Evolutionary conservation across 2,888 invertebrate species (phyloP), one percentile per base, ranked within the genome.

Genomic region (Aspidapion aeneum): DNA sequence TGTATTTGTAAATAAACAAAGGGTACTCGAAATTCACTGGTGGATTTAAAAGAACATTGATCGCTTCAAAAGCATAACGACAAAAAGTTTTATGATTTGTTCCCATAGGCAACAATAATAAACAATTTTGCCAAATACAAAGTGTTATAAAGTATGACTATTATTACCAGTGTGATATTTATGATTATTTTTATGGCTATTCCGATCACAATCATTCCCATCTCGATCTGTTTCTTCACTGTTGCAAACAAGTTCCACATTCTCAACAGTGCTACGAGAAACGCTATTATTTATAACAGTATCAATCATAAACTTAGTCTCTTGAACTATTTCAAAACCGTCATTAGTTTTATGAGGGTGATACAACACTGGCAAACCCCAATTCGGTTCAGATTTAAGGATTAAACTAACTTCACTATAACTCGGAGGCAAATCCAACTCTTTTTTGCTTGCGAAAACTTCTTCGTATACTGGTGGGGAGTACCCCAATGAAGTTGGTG

Each of bases 401-500:
- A 74, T 73, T 16, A 78, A 66, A 69, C 75, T 77, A 52, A 78
- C 70, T 69, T 79, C 78, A 69, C 79, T 80, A 70, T 80, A 80
- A 3, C 79, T 77, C 5, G 78, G 79, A 9, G 78, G 79, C 60
- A 79, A 72, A 66, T 79, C 79, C 48, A 69, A 68, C 1, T 57
- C 59, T 63, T 72, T 72, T 18, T 70, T 70, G 12, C 82, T 82
- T n/a, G n/a, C n/a, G 66, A 83, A 83, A 62, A 84, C 82, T 64
- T 83, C 82, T 58, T 84, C 83, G 71, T 84, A 84, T 0, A 82
- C 80, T 0, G 84, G 84, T 0, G 84, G 84, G 1, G 82, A 82
- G 52, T 80, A 79, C 48, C 82, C 82, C 55, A 78, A 69, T 1
- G 82, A 82, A 17, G 81, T 74, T 0, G 83, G 83, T 2, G 82